A percentile compares a stretch with the other conserved stretches of the same genome.
Conservation (phyloP, 2,888 invertebrate species). For the Epinotia brunnichana region DNA sequence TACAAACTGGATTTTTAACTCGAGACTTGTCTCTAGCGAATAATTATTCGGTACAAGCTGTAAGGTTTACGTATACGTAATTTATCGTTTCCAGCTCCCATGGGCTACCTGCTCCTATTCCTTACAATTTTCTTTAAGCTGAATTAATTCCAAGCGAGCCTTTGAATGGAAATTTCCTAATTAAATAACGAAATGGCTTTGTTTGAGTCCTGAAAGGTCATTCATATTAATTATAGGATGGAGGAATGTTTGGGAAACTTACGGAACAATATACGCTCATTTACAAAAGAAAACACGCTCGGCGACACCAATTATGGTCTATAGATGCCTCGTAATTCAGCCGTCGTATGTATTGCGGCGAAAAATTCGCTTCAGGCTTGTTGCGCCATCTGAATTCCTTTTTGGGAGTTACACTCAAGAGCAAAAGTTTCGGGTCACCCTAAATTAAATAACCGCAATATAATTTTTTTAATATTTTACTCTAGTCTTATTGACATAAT, state of each 20-base stretch:
- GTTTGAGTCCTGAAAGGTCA: constrained; percentile 30
- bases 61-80: constrained; percentile 54
- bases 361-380: no score
- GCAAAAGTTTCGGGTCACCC: no score
- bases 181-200: constrained; percentile 55
- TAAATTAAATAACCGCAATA: no score
- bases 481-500: no score
- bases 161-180: constrained; percentile 52
- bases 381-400: no score
- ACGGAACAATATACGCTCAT: constrained; percentile 40
- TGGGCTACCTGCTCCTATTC: constrained; percentile 60
- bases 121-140: constrained; percentile 58
- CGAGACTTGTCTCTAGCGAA: constrained; percentile 49
- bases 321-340: constrained; percentile 25
- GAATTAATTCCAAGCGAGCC: constrained; percentile 52
- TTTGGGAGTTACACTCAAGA: no score
- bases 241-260: constrained; percentile 39
- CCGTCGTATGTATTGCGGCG: constrained; percentile 21
- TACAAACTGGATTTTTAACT: constrained; percentile 58
- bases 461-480: no score
- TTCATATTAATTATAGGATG: constrained; percentile 44
- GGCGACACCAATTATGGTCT: constrained; percentile 37
- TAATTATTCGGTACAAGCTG: constrained; percentile 58
- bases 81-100: constrained; percentile 55
- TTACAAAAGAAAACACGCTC: constrained; percentile 39